Conservation (phyloP, 2,113 vertebrate species). For the Guaruba guarouba region DNA sequence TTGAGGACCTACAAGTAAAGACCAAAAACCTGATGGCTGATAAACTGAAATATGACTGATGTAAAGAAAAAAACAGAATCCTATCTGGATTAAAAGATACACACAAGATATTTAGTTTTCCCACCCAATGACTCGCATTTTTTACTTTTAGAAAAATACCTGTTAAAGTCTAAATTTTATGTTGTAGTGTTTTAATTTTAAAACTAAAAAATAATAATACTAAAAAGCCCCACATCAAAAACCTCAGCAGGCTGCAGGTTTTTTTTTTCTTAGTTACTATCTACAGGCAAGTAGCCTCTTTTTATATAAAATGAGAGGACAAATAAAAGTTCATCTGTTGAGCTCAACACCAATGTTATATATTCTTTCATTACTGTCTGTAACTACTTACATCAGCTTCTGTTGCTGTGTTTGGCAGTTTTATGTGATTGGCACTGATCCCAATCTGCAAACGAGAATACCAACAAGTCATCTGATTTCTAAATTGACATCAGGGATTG, state of each 20-base stretch:
- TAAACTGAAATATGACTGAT: neutral
- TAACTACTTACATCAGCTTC: constrained; percentile 85
- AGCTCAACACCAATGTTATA: neutral
- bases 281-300: neutral
- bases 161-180: neutral
- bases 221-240: neutral
- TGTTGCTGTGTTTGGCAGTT: constrained; percentile 87
- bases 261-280: neutral
- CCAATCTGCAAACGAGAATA: constrained; percentile 84
- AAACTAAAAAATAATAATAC: neutral
- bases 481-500: neutral
- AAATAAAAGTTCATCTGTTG: neutral
- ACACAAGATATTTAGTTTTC: neutral
- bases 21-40: neutral
- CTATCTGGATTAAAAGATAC: neutral
- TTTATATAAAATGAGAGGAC: neutral
- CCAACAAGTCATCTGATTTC: neutral
- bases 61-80: neutral
- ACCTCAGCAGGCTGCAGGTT: neutral
- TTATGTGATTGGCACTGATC: constrained; percentile 89
- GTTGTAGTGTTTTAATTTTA: neutral
- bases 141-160: neutral
- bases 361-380: neutral
- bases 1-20: constrained; percentile 83
- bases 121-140: neutral